These are phyloP conservation scores for Chaetodon auriga DNA, from an alignment of 2,113 vertebrate species.

Conservation along the genomic window DNA sequence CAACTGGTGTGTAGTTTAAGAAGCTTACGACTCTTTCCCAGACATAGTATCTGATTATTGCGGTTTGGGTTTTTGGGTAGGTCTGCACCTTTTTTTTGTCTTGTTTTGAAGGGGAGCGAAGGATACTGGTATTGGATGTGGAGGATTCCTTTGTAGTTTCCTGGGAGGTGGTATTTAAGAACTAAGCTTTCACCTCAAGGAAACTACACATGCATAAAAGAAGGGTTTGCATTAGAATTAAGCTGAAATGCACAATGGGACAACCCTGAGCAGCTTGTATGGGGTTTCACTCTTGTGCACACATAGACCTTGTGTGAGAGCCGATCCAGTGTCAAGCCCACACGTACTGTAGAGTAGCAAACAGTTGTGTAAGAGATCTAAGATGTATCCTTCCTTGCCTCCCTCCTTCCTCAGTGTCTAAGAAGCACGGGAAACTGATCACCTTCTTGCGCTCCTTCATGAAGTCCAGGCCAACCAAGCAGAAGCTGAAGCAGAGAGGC, in stretches of 20 bases:
- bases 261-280: conserved; percentile 48
- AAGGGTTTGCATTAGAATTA: conserved; percentile 71
- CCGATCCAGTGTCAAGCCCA: conserved; percentile 26
- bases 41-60: conserved; percentile 58
- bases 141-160: conserved; percentile 72
- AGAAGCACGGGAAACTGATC: conserved; percentile 99
- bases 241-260: conserved; percentile 59
- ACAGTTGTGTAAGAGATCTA: conserved; percentile 12
- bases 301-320: conserved; percentile 42
- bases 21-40: conserved; percentile 66
- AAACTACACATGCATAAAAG: conserved; percentile 66
- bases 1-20: conserved; percentile 60
- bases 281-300: conserved; percentile 61
- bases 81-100: conserved; percentile 33
- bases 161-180: conserved; percentile 67
- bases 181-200: conserved; percentile 49
- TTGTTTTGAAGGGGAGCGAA: conserved; percentile 46
- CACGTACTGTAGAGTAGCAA: conserved; percentile 10
- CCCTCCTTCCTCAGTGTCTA: conserved; percentile 87
- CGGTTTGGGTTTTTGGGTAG: conserved; percentile 47
- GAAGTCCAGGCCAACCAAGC: conserved; percentile 98
- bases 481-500: conserved; percentile 98
- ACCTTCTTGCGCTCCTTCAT: conserved; percentile 99
- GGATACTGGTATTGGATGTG: conserved; percentile 64
- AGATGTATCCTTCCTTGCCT: conserved; percentile 11